Evolutionary conservation across 2,797 vertebrate genomes (phyloP), one percentile per base, ranked within the genome.

Genomic region (Acrossocheilus wenchowensis): DNA sequence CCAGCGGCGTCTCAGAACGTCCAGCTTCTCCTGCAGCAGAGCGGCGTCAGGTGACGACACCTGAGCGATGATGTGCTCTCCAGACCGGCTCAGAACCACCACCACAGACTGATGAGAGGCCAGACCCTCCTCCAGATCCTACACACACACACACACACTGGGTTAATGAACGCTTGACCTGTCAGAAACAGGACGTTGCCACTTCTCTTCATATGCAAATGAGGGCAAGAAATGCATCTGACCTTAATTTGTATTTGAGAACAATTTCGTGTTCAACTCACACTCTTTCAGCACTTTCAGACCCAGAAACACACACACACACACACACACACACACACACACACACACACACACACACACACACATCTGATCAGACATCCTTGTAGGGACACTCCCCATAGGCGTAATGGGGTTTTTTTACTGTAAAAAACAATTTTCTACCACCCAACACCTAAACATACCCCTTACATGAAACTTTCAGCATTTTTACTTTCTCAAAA

Each of bases 81-180:
- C 98, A 0, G 95, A 96, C 89, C 89, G 94, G 91, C 94, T 96
- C 34, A 99, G 77, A 0, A 90, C 90, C 2, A 92, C 92, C 90
- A 98, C 89, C 86, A 95, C 92, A 8, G 93, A 89, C 90, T 97
- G 95, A 92, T 97, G 97, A 90, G 92, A 96, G 84, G 89, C 91
- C 74, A 98, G 82, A 48, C 96, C 96, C 83, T 98, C 97, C 87
- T 99, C 97, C 9, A 99, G 94, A 82, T 98, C 97, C 98, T 99
- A 90, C 39, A 86, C 54, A 7, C 54, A 87, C 48, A 72, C 64
- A 68, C 4, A 30, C 34, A 26, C 4, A 69, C 69, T 14, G 39
- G 71, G 82, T 83, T 74, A 83, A 83, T 74, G 17, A 19, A 48
- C 26, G 17, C 39, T 48, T 74, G 54, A 73, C 54, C 11, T 23